phyloP scores from a whole-genome alignment of 2,888 invertebrate species.

The Xanthorhoe designata region DNA sequence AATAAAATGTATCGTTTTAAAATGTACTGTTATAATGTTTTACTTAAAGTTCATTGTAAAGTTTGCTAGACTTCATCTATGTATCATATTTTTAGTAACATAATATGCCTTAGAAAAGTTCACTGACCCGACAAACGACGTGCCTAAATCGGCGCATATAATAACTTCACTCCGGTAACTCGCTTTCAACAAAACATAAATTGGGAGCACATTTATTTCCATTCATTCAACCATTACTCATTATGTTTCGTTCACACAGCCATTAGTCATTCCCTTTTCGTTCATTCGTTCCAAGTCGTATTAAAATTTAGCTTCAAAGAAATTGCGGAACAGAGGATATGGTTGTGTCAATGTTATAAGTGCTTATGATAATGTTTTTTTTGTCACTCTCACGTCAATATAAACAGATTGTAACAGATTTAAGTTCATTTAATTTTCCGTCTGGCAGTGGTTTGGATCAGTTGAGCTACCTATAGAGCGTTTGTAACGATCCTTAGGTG shows the following conservation, averaged over 20 bases:
- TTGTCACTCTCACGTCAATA: too few relatives aligned
- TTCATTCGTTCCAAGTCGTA: slow-evolving; percentile 36
- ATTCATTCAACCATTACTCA: slow-evolving; percentile 40
- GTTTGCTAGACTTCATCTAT: too few relatives aligned
- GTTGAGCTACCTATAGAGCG: too few relatives aligned
- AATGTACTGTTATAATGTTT: too few relatives aligned
- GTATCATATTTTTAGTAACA: too few relatives aligned
- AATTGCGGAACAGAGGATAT: slow-evolving; percentile 23
- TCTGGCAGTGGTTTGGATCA: too few relatives aligned
- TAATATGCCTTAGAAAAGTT: not conserved
- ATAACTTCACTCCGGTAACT: slow-evolving; percentile 1
- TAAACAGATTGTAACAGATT: too few relatives aligned
- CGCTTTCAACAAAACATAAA: slow-evolving; percentile 21
- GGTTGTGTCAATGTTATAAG: not conserved
- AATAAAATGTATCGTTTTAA: too few relatives aligned
- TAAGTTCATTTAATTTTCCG: too few relatives aligned
- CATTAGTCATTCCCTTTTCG: slow-evolving; percentile 41
- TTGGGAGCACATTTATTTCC: slow-evolving; percentile 41
- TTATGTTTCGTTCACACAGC: slow-evolving; percentile 38
- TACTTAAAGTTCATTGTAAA: too few relatives aligned
- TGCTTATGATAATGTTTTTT: too few relatives aligned
- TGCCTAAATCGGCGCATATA: not conserved
- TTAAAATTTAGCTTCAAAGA: slow-evolving; percentile 30
- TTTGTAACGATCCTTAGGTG: too few relatives aligned
- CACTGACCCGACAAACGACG: not conserved